Evolutionary conservation across 2,113 vertebrate species (phyloP), one percentile per base, ranked within the genome.

Genomic region (Dasypus novemcinctus): DNA sequence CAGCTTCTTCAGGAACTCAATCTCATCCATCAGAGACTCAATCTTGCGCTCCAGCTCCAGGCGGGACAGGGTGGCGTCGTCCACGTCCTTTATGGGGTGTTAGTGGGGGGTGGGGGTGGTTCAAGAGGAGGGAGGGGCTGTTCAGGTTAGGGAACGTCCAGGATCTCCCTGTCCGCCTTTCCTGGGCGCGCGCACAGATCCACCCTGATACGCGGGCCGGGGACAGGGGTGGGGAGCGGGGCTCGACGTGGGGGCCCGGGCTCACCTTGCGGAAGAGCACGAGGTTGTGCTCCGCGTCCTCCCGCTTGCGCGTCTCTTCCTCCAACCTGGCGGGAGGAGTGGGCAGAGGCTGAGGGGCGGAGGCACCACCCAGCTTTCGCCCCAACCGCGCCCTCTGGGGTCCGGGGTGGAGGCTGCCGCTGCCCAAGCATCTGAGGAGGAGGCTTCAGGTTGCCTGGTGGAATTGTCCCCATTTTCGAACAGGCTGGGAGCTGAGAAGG

Each of bases 31-130:
- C 97, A 99, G 98, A 90, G 99, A 99, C 97, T 99, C 99, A 0
- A 99, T 99, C 97, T 99, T 99, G 97, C 99, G 98, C 97, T 99
- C 99, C 96, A 99, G 98, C 93, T 99, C 99, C 98, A 99, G 97
- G 89, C 99, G 99, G 29, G 99, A 98, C 96, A 99, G 91, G 0
- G 99, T 99, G 95, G 99, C 99, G 41, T 99, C 98, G 27, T 99
- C 99, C 97, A 99, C 98, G 74, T 99, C 99, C 99, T 99, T 91
- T 0, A 25, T 4, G 21, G 75, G 25, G 27, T 14, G 38, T 36
- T 18, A 75, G 75, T 7, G 9, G 0, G 11, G n/a, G n/a, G n/a
- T n/a, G n/a, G n/a, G n/a, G n/a, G n/a, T n/a, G 61, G 38, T 4
- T 33, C 23, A 85, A 95, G 86, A 69, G 52, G 75, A 91, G 75